A percentile compares a stretch with the other conserved stretches of the same genome.
Conservation (phyloP, 2,797 vertebrate genomes). For the Muscicapa striata region DNA sequence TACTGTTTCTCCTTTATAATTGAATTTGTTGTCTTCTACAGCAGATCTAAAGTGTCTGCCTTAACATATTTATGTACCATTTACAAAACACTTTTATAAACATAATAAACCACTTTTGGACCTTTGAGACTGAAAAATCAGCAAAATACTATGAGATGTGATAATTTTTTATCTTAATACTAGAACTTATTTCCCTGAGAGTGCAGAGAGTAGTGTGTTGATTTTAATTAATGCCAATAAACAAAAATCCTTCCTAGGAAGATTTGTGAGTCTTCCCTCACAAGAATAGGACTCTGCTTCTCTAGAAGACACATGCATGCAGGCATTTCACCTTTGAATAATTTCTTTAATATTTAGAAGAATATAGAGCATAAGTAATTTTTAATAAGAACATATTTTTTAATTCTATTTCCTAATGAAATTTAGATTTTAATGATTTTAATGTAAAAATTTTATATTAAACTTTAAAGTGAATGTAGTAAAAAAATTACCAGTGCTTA, state of each 20-base stretch:
- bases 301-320: not conserved
- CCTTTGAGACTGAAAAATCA: not conserved
- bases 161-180: not conserved
- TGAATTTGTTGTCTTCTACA: not conserved
- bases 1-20: not conserved
- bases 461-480: constrained; percentile 30
- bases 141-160: not conserved
- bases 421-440: constrained; percentile 5
- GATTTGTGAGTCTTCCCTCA: not conserved
- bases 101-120: not conserved
- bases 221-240: not conserved
- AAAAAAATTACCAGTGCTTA: not conserved
- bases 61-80: not conserved
- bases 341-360: not conserved
- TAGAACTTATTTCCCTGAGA: not conserved
- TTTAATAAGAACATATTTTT: not conserved
- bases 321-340: not conserved
- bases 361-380: not conserved
- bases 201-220: not conserved
- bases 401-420: constrained; percentile 17
- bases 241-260: not conserved
- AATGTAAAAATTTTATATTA: constrained; percentile 19
- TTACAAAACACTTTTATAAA: not conserved
- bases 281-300: not conserved
- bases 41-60: not conserved